Percentiles rank a stretch among this genome's conserved stretches.
These are phyloP conservation scores for Vanessa tameamea DNA, from an alignment of 1,140 invertebrate genomes.

Conservation along the genomic window DNA sequence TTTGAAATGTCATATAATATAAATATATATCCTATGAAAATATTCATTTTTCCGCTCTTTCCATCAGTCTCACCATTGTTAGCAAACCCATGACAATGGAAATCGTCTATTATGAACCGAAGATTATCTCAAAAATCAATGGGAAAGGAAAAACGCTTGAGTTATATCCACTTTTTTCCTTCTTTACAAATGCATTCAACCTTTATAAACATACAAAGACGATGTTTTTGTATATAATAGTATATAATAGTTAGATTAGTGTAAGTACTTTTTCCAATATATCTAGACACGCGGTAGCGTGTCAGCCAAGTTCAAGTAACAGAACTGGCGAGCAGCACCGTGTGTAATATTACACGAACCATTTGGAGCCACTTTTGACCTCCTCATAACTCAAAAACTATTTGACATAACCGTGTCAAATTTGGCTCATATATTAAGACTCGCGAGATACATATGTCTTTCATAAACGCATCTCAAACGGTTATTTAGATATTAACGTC, in stretches of 20 bases:
- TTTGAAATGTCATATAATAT: no score
- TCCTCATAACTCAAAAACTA: no score
- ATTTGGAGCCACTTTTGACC: no score
- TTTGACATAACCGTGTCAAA: no score
- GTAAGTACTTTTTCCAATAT: neutral
- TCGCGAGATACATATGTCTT: no score
- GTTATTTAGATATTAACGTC: no score
- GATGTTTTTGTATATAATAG: neutral
- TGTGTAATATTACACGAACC: no score
- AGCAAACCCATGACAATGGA: slow-evolving; percentile 22
- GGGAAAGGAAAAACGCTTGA: slow-evolving; percentile 8
- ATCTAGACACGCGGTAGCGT: no score
- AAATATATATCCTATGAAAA: neutral
- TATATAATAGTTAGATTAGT: neutral
- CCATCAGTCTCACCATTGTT: slow-evolving; percentile 26
- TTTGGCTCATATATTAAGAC: no score
- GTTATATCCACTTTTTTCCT: neutral
- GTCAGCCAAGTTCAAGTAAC: no score
- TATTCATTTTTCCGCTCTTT: neutral
- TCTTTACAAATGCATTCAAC: neutral
- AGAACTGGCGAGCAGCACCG: no score
- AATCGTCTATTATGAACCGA: slow-evolving; percentile 13
- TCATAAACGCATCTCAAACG: no score
- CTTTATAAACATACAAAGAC: neutral
- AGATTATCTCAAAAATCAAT: slow-evolving; percentile 23